These are phyloP conservation scores for Achroia grisella DNA, from an alignment of 1,140 invertebrate species.

Conservation along the genomic window DNA sequence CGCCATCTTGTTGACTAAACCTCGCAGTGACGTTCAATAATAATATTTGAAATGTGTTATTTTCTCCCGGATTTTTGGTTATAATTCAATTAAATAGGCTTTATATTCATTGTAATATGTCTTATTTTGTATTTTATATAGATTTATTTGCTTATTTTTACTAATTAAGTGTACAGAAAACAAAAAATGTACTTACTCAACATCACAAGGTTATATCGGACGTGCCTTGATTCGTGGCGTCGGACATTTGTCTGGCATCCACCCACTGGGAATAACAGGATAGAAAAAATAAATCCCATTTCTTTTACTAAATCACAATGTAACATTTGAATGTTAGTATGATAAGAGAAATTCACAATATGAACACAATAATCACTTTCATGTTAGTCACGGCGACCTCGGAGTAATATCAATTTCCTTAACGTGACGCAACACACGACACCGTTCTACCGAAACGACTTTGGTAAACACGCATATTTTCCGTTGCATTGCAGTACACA, in stretches of 20 bases:
- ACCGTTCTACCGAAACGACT: constrained; percentile 72
- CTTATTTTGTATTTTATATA: not conserved
- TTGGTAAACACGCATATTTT: constrained; percentile 73
- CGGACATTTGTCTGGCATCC: constrained; percentile 61
- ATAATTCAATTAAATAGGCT: too few relatives aligned
- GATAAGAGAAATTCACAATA: constrained; percentile 18
- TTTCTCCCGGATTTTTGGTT: constrained; percentile 11
- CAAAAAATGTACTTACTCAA: constrained; percentile 64
- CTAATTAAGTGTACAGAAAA: constrained; percentile 9
- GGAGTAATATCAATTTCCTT: constrained; percentile 69
- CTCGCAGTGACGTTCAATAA: constrained; percentile 68
- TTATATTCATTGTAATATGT: too few relatives aligned
- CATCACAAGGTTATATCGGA: constrained; percentile 66
- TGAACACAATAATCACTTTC: constrained; percentile 50
- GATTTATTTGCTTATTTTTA: constrained; percentile 3
- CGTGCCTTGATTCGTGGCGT: constrained; percentile 52
- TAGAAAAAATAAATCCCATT: constrained; percentile 52
- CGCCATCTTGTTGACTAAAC: constrained; percentile 66
- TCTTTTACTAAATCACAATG: constrained; percentile 33
- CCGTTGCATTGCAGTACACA: constrained; percentile 73
- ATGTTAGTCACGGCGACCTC: constrained; percentile 70
- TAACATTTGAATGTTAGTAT: constrained; percentile 30
- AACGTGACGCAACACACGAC: constrained; percentile 71
- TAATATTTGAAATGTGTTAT: constrained; percentile 50
- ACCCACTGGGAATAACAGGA: constrained; percentile 50